Conservation (phyloP, 2,113 vertebrate species). For the Uria aalge region DNA sequence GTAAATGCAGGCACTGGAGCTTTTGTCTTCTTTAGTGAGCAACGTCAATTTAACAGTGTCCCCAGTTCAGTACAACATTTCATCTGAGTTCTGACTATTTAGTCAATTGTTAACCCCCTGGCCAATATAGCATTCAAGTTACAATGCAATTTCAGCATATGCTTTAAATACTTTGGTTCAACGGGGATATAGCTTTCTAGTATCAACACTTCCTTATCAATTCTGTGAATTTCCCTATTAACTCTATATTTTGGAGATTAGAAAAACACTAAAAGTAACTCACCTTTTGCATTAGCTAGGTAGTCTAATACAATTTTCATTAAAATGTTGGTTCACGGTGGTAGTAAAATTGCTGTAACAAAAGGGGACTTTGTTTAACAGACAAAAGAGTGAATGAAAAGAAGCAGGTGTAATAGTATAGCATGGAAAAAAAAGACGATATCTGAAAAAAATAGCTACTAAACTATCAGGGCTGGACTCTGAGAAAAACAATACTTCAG, state of each 20-base stretch:
- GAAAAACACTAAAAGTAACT: background rate
- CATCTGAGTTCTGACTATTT: background rate
- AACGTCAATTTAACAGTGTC: background rate
- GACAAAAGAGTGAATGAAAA: background rate
- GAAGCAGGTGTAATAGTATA: background rate
- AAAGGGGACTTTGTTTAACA: background rate
- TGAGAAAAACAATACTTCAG: background rate
- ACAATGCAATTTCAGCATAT: background rate
- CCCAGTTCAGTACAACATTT: background rate
- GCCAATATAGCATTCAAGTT: background rate
- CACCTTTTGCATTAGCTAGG: background rate
- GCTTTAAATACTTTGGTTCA: background rate
- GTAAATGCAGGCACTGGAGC: background rate
- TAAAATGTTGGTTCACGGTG: background rate
- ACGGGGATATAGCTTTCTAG: background rate
- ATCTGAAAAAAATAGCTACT: background rate
- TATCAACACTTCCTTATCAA: background rate
- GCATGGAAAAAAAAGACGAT: background rate
- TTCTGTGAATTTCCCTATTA: background rate
- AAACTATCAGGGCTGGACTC: background rate
- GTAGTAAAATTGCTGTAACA: background rate
- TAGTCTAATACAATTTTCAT: background rate
- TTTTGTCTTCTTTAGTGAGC: background rate
- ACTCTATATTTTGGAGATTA: background rate
- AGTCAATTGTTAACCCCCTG: background rate